Base-by-base conservation (phyloP, 2,888 invertebrate genomes). In the Alentia gelatinosa region DNA sequence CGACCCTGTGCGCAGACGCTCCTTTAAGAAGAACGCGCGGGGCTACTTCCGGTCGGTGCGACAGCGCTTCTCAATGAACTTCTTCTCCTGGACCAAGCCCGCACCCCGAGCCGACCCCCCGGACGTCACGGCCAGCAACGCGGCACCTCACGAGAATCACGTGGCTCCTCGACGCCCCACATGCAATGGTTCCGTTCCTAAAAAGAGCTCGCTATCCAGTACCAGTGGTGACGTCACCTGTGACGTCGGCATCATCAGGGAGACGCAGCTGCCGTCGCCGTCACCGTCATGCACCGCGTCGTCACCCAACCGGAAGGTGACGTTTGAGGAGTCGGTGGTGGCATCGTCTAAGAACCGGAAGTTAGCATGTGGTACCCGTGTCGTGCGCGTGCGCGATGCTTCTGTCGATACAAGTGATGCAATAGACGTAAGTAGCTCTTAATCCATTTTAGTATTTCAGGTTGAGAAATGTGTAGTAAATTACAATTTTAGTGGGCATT, bases 241-340 rank as follows among this genome's bases (percentile, higher is more conserved):
- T n/a, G n/a, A n/a, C n/a, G n/a, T n/a, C n/a, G n/a, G n/a, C n/a
- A 19, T 47, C 19, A 19, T 19, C 47, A 47, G 9, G 47, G 47
- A 47, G 47, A 47, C 74, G 74, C 26, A 15, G 74, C 74, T 74
- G 74, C 39, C 37, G n/a, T n/a, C n/a, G 5, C 35, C 79, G 37
- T 37, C 79, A n/a, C 35, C 42, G 30, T 7, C 86, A 12, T n/a
- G 47, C 26, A 30, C 15, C 7, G 47, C 33, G 50, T 50, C 47
- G 42, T 86, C 86, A 7, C 86, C 86, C 30, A 86, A 47, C 86
- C 42, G 86, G 86, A 86, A 47, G 86, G 86, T 86, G 50, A 86
- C 86, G 47, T 86, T 86, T 30, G 47, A 86, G 1, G 86, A 86
- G 26, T 15, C 86, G 9, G 47, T 42, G 0, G 30, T 86, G 47